Conservation (phyloP, 2,113 vertebrate species). For the Semicossyphus pulcher region DNA sequence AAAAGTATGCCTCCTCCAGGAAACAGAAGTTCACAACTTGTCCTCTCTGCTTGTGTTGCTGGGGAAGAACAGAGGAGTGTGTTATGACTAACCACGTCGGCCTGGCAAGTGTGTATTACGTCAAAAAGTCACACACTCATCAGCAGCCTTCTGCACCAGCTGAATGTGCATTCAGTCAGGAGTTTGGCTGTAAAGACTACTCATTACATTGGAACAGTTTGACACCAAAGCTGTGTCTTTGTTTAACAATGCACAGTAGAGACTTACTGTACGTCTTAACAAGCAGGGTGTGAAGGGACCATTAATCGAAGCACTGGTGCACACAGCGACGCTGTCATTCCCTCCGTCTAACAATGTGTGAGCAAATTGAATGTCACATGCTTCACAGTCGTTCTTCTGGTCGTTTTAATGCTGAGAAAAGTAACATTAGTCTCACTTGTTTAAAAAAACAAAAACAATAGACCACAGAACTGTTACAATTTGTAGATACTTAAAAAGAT, state of each 20-base stretch:
- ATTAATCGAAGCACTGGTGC: slow-evolving; percentile 55
- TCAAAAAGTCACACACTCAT: slow-evolving; percentile 78
- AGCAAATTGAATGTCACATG: slow-evolving; percentile 23
- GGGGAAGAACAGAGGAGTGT: slow-evolving; percentile 69
- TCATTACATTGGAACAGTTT: slow-evolving; percentile 32
- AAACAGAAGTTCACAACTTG: slow-evolving; percentile 69
- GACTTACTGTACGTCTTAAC: slow-evolving; percentile 49
- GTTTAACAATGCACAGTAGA: slow-evolving; percentile 49
- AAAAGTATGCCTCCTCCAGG: slow-evolving; percentile 60
- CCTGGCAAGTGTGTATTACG: slow-evolving; percentile 61
- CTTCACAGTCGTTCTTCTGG: slow-evolving; percentile 1
- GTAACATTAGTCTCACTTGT: not conserved
- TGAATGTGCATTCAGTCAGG: slow-evolving; percentile 62
- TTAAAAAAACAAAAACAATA: not conserved
- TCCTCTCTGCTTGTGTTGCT: slow-evolving; percentile 61
- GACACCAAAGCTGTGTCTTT: slow-evolving; percentile 55
- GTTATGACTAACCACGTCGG: slow-evolving; percentile 68
- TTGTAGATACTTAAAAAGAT: not conserved
- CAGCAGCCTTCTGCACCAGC: slow-evolving; percentile 67
- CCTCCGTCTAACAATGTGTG: slow-evolving; percentile 19
- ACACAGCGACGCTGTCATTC: slow-evolving; percentile 18
- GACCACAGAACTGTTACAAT: not conserved
- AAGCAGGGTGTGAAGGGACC: slow-evolving; percentile 50
- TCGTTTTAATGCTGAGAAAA: slow-evolving; percentile 1
- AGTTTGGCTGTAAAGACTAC: slow-evolving; percentile 58